Evolutionary conservation across 2,888 invertebrate genomes (phyloP).

Genomic region (Ligdia adustata): DNA sequence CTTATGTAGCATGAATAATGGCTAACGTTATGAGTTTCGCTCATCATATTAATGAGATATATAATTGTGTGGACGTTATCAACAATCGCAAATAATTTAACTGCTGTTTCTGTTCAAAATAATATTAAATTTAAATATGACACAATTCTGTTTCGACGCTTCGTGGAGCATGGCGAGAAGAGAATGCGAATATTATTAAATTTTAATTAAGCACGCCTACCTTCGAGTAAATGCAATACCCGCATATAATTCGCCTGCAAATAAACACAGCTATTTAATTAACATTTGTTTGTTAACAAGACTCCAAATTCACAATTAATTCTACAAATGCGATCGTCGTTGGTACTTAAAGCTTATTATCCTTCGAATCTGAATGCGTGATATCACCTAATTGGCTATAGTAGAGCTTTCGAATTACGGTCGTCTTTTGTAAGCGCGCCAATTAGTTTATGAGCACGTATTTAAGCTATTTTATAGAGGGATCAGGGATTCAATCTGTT

Average conservation of each 20-base stretch:
- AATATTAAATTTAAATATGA: too few relatives aligned
- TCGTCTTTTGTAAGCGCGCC: slow-evolving; percentile 22
- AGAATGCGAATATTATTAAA: too few relatives aligned
- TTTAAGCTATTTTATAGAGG: slow-evolving; percentile 10
- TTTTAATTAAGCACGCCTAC: neutral
- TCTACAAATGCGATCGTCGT: slow-evolving; percentile 16
- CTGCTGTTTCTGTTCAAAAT: too few relatives aligned
- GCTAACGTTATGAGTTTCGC: neutral
- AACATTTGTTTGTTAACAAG: slow-evolving; percentile 17
- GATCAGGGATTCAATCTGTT: slow-evolving; percentile 33
- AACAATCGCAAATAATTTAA: too few relatives aligned
- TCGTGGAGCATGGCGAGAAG: too few relatives aligned
- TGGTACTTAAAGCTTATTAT: slow-evolving; percentile 24
- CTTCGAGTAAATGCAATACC: neutral
- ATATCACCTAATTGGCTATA: slow-evolving; percentile 26
- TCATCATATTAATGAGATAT: too few relatives aligned
- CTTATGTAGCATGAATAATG: slow-evolving; percentile 10
- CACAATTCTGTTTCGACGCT: too few relatives aligned
- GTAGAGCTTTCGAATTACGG: slow-evolving; percentile 25
- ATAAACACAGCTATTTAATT: slow-evolving; percentile 17
- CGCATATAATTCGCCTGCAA: neutral
- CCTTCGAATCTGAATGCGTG: slow-evolving; percentile 20
- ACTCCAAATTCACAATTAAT: slow-evolving; percentile 22
- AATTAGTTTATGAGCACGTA: slow-evolving; percentile 28
- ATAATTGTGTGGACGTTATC: too few relatives aligned